Percentiles rank a stretch among this genome's conserved stretches.
Evolutionary conservation across 53 echinoderm and acorn worm genomes (phyloP).

Genomic region (Echinometra lucunter): DNA sequence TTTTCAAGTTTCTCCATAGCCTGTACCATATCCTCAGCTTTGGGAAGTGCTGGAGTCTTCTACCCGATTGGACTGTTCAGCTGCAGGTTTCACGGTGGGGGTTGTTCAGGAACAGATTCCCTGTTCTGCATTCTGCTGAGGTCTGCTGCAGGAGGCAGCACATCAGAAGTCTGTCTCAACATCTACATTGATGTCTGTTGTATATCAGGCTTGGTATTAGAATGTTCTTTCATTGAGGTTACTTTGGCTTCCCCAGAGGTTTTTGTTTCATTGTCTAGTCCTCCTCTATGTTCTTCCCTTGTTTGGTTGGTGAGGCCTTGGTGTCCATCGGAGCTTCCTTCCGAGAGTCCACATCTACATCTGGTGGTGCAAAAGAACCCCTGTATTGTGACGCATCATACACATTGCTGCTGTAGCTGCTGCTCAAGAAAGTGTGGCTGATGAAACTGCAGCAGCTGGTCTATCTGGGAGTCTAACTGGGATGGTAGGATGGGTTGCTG

Average conservation of each 20-base stretch:
- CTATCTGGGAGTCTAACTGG: conserved; percentile 68
- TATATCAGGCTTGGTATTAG: background rate
- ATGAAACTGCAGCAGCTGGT: conserved; percentile 74
- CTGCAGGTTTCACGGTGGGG: background rate
- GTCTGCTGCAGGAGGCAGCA: background rate
- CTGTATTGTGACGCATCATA: conserved; percentile 55
- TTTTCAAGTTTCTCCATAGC: background rate
- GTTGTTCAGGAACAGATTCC: background rate
- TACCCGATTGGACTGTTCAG: background rate
- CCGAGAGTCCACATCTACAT: background rate
- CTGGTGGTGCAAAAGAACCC: conserved; percentile 46
- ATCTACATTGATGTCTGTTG: conserved; percentile 59
- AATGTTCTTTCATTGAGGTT: background rate
- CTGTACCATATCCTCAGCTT: background rate
- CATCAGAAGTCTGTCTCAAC: conserved; percentile 51
- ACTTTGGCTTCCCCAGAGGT: background rate
- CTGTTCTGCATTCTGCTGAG: background rate
- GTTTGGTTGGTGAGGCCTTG: background rate
- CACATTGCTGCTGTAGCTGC: conserved; percentile 66
- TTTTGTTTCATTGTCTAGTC: background rate
- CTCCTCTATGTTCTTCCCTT: conserved; percentile 28
- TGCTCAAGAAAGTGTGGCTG: conserved; percentile 67
- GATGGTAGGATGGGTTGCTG: conserved; percentile 61
- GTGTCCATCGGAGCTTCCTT: background rate
- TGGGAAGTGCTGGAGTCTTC: background rate